Conservation (phyloP, 2,113 vertebrate species). For the Oncorhynchus keta region DNA sequence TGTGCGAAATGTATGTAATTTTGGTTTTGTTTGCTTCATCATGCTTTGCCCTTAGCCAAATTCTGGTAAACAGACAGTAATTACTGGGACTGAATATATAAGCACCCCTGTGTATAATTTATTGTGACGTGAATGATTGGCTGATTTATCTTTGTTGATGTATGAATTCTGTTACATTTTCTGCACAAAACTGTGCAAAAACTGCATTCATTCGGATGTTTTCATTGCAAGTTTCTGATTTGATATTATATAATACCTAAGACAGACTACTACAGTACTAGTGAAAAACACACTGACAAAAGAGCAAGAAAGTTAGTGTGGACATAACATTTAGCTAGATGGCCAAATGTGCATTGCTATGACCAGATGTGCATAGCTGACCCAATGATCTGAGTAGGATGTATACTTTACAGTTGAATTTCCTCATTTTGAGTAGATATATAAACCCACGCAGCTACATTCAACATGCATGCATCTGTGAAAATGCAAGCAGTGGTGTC, state of each 20-base stretch:
- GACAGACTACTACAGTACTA: too few relatives aligned
- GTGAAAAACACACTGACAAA: conserved; percentile 6
- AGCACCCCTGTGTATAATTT: conserved; percentile 39
- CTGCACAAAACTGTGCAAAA: conserved; percentile 16
- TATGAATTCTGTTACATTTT: conserved; percentile 17
- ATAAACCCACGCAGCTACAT: not conserved
- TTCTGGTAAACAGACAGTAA: conserved; percentile 53
- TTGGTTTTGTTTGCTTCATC: conserved; percentile 63
- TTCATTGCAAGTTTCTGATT: not conserved
- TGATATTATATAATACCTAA: not conserved
- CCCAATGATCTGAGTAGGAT: conserved; percentile 11
- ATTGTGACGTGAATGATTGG: conserved; percentile 35
- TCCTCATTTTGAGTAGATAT: not conserved
- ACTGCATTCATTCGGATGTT: conserved; percentile 30
- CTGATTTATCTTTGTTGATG: conserved; percentile 22
- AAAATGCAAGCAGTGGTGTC: conserved; percentile 49
- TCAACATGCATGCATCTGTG: conserved; percentile 27
- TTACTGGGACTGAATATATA: conserved; percentile 46
- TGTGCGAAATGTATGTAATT: conserved; percentile 49
- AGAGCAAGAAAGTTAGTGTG: conserved; percentile 30
- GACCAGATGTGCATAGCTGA: conserved; percentile 4
- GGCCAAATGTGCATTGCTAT: not conserved
- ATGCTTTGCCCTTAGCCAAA: conserved; percentile 55
- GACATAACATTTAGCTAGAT: not conserved
- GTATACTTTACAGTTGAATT: conserved; percentile 5